Conservation (phyloP, 1,140 invertebrate species). For the Gryllus bimaculatus region DNA sequence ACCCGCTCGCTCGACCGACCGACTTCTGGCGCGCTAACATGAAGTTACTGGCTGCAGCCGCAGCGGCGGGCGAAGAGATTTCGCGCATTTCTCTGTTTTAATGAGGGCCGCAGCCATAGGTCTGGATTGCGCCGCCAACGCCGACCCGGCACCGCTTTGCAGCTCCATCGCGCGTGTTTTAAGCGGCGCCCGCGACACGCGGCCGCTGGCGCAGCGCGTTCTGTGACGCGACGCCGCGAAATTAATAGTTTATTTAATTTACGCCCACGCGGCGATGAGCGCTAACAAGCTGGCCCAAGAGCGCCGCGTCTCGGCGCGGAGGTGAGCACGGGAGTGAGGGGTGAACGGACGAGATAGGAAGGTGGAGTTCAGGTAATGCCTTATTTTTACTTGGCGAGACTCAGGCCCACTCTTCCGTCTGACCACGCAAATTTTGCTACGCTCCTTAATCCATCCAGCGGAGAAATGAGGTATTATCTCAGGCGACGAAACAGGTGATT, state of each 20-base stretch:
- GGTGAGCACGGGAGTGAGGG: not conserved
- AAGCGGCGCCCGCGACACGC: not conserved
- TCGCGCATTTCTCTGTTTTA: constrained; percentile 1
- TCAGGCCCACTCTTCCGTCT: too few species aligned
- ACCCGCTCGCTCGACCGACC: too few species aligned
- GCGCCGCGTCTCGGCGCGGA: not conserved
- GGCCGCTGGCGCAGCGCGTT: not conserved
- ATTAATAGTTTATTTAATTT: constrained; percentile 2
- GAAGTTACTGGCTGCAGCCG: not conserved
- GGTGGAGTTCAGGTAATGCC: too few species aligned
- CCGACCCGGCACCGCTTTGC: not conserved
- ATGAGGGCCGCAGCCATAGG: not conserved
- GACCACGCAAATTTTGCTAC: too few species aligned
- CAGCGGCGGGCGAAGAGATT: not conserved
- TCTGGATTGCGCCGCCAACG: not conserved
- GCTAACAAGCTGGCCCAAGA: not conserved
- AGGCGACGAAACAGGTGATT: too few species aligned
- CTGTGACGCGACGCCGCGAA: not conserved
- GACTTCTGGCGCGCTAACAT: not conserved
- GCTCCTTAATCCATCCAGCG: too few species aligned
- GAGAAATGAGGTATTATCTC: too few species aligned
- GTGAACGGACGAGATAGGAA: not conserved
- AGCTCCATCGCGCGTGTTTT: not conserved
- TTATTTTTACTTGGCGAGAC: too few species aligned
- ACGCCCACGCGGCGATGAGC: not conserved